Percentiles rank a stretch among this genome's conserved stretches.
Evolutionary conservation across 2,113 vertebrate genomes (phyloP).

Genomic region (Sitta europaea): DNA sequence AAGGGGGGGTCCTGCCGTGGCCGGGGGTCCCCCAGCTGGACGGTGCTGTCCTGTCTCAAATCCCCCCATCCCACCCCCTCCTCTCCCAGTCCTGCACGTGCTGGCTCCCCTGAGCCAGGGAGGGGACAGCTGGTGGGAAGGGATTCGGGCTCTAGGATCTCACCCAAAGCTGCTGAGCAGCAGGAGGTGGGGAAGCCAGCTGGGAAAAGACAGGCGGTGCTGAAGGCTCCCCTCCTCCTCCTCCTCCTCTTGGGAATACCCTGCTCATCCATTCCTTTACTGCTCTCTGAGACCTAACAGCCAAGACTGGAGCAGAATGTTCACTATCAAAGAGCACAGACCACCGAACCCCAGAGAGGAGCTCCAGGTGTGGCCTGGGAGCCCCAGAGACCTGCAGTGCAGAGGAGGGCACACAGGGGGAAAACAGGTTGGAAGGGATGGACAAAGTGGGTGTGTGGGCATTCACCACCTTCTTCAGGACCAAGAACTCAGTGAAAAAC

Average conservation of each 20-base stretch:
- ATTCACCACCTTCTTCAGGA: neutral
- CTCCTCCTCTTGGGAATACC: neutral
- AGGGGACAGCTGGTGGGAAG: neutral
- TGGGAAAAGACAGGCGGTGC: neutral
- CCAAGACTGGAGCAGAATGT: neutral
- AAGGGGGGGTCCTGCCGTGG: neutral
- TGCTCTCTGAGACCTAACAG: neutral
- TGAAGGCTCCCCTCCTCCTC: neutral
- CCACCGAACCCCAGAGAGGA: neutral
- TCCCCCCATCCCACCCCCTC: neutral
- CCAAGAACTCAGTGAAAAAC: neutral
- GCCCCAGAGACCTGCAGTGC: rapidly evolving
- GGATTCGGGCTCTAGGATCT: neutral
- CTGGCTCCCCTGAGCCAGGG: neutral
- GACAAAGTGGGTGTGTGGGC: neutral
- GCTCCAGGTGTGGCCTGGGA: neutral
- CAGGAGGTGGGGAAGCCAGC: neutral
- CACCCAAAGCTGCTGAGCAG: neutral
- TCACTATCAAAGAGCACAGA: neutral
- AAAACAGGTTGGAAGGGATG: neutral
- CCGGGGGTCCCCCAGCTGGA: rapidly evolving
- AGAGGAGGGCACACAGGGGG: neutral
- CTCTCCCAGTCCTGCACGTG: neutral
- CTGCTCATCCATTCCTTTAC: neutral
- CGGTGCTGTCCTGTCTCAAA: rapidly evolving